phyloP scores from a whole-genome alignment of 1,140 invertebrate species.

The Helicoverpa zea region DNA sequence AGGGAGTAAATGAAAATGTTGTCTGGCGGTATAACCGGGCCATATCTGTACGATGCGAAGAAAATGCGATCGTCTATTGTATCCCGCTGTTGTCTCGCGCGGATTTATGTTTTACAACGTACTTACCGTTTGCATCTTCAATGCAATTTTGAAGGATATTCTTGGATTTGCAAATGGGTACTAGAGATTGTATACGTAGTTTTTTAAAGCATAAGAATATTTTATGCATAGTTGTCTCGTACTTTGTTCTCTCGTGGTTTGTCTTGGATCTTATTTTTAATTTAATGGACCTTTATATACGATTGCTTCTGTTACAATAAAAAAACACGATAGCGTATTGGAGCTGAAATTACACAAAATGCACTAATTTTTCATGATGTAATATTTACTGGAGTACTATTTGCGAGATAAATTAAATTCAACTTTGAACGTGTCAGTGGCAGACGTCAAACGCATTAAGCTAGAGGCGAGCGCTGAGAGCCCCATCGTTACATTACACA shows the following conservation, averaged over 20 bases:
- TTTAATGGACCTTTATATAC: too few species aligned
- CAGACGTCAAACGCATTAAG: slow-evolving; percentile 52
- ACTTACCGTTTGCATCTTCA: slow-evolving; percentile 43
- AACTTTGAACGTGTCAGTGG: slow-evolving; percentile 53
- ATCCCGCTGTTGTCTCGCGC: slow-evolving; percentile 20
- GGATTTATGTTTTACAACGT: slow-evolving; percentile 44
- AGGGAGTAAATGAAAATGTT: slow-evolving; percentile 42
- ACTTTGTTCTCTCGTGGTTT: too few species aligned
- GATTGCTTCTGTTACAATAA: too few species aligned
- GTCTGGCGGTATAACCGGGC: slow-evolving; percentile 39
- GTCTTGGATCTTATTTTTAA: too few species aligned
- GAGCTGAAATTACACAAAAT: not conserved
- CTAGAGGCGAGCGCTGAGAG: slow-evolving; percentile 44
- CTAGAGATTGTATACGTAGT: not conserved
- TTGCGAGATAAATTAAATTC: slow-evolving; percentile 54
- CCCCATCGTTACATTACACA: slow-evolving; percentile 45
- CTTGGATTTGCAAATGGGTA: slow-evolving; percentile 33
- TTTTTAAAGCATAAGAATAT: not conserved
- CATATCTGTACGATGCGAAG: slow-evolving; percentile 32
- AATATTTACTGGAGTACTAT: slow-evolving; percentile 45
- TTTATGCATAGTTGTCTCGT: too few species aligned
- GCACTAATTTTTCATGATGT: slow-evolving; percentile 44
- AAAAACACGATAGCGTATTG: too few species aligned
- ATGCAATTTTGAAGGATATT: slow-evolving; percentile 48
- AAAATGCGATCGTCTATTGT: slow-evolving; percentile 36